Conservation (phyloP, 2,797 vertebrate species). For the Silurus aristotelis region DNA sequence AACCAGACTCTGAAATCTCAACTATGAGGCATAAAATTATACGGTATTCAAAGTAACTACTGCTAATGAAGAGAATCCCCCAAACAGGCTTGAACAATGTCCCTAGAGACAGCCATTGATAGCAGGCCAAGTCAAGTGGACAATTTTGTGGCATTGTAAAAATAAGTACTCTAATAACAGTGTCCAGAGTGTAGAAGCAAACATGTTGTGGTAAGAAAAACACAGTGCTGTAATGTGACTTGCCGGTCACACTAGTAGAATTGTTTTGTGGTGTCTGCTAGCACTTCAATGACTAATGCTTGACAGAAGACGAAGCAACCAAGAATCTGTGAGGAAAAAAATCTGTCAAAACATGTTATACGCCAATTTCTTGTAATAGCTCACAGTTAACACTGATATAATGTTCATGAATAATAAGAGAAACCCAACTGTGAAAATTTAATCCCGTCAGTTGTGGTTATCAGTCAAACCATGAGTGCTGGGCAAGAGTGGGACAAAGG, state of each 20-base stretch:
- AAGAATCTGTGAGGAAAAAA: not conserved
- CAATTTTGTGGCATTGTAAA: conserved; percentile 49
- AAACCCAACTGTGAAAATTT: not conserved
- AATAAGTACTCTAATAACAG: conserved; percentile 44
- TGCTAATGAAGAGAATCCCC: conserved; percentile 45
- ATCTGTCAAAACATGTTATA: not conserved
- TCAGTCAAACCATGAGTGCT: not conserved
- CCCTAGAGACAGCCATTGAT: conserved; percentile 46
- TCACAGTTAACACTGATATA: not conserved
- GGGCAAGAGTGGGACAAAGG: not conserved
- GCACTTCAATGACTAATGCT: conserved; percentile 15
- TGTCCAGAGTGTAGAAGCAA: conserved; percentile 22
- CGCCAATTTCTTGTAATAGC: not conserved
- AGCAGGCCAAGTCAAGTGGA: conserved; percentile 43
- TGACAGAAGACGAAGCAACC: not conserved
- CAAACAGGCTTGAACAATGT: conserved; percentile 32
- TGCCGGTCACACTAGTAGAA: not conserved
- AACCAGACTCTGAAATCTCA: conserved; percentile 49
- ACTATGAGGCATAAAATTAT: conserved; percentile 49
- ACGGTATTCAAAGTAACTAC: conserved; percentile 37
- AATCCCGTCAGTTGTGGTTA: not conserved
- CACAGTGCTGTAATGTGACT: conserved; percentile 24
- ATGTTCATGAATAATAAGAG: not conserved
- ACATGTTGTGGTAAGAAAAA: conserved; percentile 35
- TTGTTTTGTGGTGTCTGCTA: conserved; percentile 28